These are phyloP conservation scores for Ammospiza nelsoni DNA, from an alignment of 2,113 vertebrate species.

Conservation along the genomic window DNA sequence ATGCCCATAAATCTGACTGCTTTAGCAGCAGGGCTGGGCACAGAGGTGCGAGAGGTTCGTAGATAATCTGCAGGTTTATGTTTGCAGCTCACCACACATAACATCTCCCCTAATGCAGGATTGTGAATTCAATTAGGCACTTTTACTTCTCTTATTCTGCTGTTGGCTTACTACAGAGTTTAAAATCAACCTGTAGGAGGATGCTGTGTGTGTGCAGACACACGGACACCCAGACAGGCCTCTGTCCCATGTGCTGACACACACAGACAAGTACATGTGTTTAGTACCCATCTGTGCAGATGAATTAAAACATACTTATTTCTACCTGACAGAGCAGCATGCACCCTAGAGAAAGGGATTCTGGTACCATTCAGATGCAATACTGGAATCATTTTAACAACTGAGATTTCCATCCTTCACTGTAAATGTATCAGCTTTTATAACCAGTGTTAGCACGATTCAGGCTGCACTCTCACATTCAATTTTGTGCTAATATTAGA, in stretches of 20 bases:
- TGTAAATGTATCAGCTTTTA: neutral
- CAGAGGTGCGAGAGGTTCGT: accelerated
- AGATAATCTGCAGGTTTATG: neutral
- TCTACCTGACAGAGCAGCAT: constrained; percentile 63
- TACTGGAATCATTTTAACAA: constrained; percentile 70
- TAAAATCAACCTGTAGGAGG: neutral
- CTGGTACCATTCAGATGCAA: constrained; percentile 70
- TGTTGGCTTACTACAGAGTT: neutral
- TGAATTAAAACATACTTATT: constrained; percentile 50
- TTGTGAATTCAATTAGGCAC: constrained; percentile 42
- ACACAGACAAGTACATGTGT: neutral
- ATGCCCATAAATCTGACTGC: accelerated
- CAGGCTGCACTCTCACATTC: neutral
- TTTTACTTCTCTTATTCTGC: neutral
- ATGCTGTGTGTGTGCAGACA: neutral
- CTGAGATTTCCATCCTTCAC: neutral
- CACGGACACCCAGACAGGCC: constrained; percentile 17
- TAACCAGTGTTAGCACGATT: neutral
- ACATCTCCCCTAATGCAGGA: neutral
- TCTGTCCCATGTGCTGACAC: neutral
- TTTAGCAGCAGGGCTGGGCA: neutral
- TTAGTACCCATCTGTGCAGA: constrained; percentile 25
- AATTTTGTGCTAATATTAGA: neutral
- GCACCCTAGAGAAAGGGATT: constrained; percentile 53
- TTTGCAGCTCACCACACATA: neutral